Evolutionary conservation across 2,888 invertebrate genomes (phyloP).

Genomic region (Isotomurus palustris): DNA sequence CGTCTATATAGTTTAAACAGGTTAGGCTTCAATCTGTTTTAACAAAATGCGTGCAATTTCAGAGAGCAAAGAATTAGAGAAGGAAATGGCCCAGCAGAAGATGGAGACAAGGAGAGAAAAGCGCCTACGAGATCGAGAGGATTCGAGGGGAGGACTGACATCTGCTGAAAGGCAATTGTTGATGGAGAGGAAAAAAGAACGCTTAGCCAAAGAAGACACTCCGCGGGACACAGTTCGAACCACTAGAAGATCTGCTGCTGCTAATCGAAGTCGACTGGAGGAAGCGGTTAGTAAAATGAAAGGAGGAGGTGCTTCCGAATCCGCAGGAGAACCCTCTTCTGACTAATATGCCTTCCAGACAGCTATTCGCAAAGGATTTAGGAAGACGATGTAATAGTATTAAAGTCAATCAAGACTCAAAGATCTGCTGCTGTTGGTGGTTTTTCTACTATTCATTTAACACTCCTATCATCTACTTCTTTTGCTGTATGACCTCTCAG

Average conservation of each 20-base stretch:
- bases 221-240: conserved; percentile 29
- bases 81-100: conserved; percentile 46
- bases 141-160: conserved; percentile 39
- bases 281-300: conserved; percentile 44
- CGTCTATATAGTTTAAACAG: not conserved
- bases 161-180: conserved; percentile 47
- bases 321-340: conserved; percentile 2
- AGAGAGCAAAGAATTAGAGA: conserved; percentile 46
- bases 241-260: conserved; percentile 37
- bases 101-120: conserved; percentile 45
- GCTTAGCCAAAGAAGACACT: conserved; percentile 46
- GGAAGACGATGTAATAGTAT: too few relatives aligned
- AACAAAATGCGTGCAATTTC: not conserved
- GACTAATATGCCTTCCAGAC: too few relatives aligned
- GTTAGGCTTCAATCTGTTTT: not conserved
- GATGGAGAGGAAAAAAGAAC: conserved; percentile 48
- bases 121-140: conserved; percentile 37
- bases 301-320: conserved; percentile 25
- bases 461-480: too few relatives aligned
- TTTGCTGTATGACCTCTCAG: too few relatives aligned
- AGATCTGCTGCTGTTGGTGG: too few relatives aligned
- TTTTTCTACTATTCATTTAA: too few relatives aligned
- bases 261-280: conserved; percentile 34
- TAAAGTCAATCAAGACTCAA: too few relatives aligned
- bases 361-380: too few relatives aligned